Evolutionary conservation across 1,140 invertebrate genomes (phyloP), one percentile per base, ranked within the genome.

Genomic region (Melipona quadrifasciata): DNA sequence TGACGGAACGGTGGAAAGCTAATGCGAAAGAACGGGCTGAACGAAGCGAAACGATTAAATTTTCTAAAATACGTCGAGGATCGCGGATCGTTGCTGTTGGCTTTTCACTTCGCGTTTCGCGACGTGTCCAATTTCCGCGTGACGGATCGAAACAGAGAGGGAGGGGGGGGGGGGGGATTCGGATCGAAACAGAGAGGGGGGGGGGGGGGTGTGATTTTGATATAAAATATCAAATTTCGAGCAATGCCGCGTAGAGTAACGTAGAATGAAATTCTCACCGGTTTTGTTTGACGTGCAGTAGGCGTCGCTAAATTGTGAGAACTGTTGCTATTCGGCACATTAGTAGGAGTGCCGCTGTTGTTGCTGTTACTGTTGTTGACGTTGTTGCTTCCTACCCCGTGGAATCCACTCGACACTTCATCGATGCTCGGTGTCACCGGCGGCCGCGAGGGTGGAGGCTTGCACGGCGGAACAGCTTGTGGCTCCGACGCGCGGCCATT

Each of bases 311-410:
- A 87, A 71, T 87, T 91, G 83, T 94, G 93, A 39, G 91, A 88
- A 83, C 91, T 93, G 82, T 92, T 94, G 82, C 93, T 94, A 70
- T 93, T 92, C 16, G 92, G 86, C 12, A 94, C 87, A 77, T 91
- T 94, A 31, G 87, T 91, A 5, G 91, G 91, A 1, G 91, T 92
- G 64, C 90, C 87, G 72, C 65, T 89, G 81, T 76, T 89, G 68
- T 85, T 88, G 55, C 91, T 91, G 71, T 77, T 82, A 55, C 77
- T 86, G 64, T 91, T 91, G 64, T 78, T 77, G 57, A 76, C 85
- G 55, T 76, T 89, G 73, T 85, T 90, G 82, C 83, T 91, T 5
- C 70, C 74, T 4, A 86, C 72, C 34, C 82, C 74, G 58, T 86
- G 84, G 78, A 76, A 82, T 53, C 88, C 85, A 65, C 77, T 87